These are phyloP conservation scores for Plebejus melissa DNA, from an alignment of 2,888 invertebrate species.

Conservation along the genomic window DNA sequence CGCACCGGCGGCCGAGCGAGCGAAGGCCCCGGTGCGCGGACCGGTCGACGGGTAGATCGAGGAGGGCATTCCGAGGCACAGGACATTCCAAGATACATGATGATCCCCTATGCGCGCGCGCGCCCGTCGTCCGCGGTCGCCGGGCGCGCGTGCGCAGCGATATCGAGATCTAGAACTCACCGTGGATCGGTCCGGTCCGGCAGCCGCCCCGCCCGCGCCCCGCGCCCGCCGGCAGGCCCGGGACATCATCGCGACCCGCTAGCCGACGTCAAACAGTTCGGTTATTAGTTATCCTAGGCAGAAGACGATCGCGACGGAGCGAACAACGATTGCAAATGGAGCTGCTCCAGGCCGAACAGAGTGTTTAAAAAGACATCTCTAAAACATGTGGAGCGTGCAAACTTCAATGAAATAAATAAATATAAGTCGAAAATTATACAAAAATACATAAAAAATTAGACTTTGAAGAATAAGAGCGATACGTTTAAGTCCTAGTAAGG, in stretches of 20 bases:
- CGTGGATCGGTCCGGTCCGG: constrained; percentile 46
- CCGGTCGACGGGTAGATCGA: constrained; percentile 69
- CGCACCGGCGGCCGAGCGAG: constrained; percentile 49
- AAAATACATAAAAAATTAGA: not conserved
- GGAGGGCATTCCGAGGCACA: constrained; percentile 81
- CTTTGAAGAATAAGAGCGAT: not conserved
- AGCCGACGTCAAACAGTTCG: constrained; percentile 48
- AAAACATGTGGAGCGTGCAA: not conserved
- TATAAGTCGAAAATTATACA: not conserved
- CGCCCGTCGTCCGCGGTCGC: constrained; percentile 49
- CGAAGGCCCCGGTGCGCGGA: constrained; percentile 68
- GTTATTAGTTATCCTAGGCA: constrained; percentile 28
- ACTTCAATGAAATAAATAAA: not conserved
- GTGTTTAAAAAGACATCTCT: not conserved
- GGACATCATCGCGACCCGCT: constrained; percentile 53
- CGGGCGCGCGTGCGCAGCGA: constrained; percentile 73
- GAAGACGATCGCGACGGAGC: not conserved
- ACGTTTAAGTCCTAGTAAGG: not conserved
- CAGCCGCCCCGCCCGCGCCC: constrained; percentile 39
- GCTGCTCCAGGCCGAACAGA: not conserved
- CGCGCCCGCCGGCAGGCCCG: constrained; percentile 41
- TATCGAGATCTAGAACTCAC: constrained; percentile 80
- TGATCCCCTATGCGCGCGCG: constrained; percentile 75
- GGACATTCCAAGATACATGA: constrained; percentile 81
- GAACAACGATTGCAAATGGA: not conserved